Evolutionary conservation across 2,888 invertebrate species (phyloP), one percentile per base, ranked within the genome.

Genomic region (Agrochola lota): DNA sequence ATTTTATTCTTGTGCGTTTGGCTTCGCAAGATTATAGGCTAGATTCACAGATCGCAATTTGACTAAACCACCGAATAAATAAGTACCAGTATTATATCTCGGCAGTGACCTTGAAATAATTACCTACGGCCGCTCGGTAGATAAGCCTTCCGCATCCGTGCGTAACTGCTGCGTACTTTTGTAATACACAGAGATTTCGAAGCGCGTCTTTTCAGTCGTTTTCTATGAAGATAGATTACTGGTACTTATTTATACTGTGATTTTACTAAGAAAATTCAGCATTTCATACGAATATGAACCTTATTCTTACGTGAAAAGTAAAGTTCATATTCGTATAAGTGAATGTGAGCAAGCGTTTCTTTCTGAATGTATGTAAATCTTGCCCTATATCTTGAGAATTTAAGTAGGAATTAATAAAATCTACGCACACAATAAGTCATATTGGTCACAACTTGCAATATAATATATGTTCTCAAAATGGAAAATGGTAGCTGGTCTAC

Each of bases 401-500:
- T n/a, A 0, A 11, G 6, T 57, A 55, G 23, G 55, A 4, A n/a
- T n/a, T n/a, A 55, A 57, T 12, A n/a, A 4, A 11, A n/a, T 57
- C 11, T 57, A 57, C 57, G 57, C 5, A 57, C 6, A n/a, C n/a
- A 43, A 66, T 17, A n/a, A 43, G 11, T 11, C n/a, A 0, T 9
- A 43, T 23, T 52, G 17, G 11, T 43, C 49, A 26, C 9, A 52
- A 15, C 2, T 71, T n/a, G 17, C 49, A 46, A 43, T 15, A n/a
- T 17, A 0, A 46, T 30, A 35, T 35, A 35, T 35, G 20, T 68
- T 20, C 2, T 23, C 2, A 52, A 59, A 30, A 77, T 23, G 15
- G 0, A 40, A 40, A 30, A 8, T 57, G 7, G 69, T 70, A 69
- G 59, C 69, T 66, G 64, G 69, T 66, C 69, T 77, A 66, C 59